phyloP scores from a whole-genome alignment of 2,113 vertebrate species.

The Heptranchias perlo region DNA sequence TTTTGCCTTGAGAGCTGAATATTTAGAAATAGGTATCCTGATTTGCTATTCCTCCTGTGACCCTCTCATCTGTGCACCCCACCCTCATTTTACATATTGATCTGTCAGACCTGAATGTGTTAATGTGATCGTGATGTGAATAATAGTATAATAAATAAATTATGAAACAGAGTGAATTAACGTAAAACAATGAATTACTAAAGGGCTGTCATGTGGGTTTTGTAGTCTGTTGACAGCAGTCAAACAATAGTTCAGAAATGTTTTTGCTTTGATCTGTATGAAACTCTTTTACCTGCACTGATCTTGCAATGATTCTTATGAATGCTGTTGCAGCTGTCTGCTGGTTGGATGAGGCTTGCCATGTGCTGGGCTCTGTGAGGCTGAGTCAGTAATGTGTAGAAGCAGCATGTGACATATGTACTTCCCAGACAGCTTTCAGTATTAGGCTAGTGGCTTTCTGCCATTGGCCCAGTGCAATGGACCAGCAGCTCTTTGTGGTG shows the following conservation, averaged over 20 bases:
- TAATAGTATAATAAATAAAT: not conserved
- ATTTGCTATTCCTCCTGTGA: conserved; percentile 3
- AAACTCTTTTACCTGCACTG: conserved; percentile 27
- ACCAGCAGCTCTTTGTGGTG: conserved; percentile 60
- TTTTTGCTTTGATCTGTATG: not conserved
- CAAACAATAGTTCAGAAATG: not conserved
- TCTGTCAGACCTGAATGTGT: conserved; percentile 1
- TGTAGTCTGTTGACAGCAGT: not conserved
- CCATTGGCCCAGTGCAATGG: conserved; percentile 70
- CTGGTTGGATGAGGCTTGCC: conserved; percentile 31
- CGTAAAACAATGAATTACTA: not conserved
- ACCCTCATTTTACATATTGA: not conserved
- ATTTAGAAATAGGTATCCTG: not conserved
- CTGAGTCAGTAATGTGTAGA: conserved; percentile 56
- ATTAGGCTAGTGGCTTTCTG: conserved; percentile 65
- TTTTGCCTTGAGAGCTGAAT: not conserved
- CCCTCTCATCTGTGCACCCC: not conserved
- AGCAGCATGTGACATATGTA: conserved; percentile 66
- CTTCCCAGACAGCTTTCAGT: conserved; percentile 60
- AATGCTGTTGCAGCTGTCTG: conserved; percentile 27
- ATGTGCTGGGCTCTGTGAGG: conserved; percentile 33
- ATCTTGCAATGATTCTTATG: conserved; percentile 13
- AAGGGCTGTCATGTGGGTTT: not conserved
- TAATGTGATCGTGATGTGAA: not conserved
- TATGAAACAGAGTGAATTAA: not conserved